phyloP scores from a whole-genome alignment of 2,888 invertebrate genomes.

The Torymus tubicola region DNA sequence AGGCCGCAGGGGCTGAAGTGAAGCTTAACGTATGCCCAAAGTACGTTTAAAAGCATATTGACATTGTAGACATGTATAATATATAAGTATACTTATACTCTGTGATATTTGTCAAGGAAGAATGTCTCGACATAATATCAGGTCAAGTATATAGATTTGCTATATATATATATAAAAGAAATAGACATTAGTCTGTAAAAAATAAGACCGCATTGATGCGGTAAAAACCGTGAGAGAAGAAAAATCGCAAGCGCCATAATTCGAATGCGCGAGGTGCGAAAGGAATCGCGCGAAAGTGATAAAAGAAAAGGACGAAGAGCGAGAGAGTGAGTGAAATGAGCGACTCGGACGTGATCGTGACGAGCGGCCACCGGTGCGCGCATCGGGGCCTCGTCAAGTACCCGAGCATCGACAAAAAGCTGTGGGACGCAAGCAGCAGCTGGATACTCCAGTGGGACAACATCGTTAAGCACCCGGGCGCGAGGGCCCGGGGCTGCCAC shows the following conservation, averaged over 20 bases:
- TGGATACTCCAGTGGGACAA: constrained; percentile 79
- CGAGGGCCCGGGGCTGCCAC: constrained; percentile 75
- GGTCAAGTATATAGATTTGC: too few species aligned
- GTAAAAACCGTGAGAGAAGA: neutral
- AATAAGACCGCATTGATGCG: neutral
- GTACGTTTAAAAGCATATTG: too few species aligned
- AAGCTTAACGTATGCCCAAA: too few species aligned
- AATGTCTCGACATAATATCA: too few species aligned
- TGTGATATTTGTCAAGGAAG: too few species aligned
- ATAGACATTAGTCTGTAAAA: neutral
- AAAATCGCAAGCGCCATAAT: neutral
- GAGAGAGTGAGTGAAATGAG: constrained; percentile 62
- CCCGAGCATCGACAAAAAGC: constrained; percentile 74
- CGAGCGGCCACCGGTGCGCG: constrained; percentile 69
- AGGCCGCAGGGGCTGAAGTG: too few species aligned
- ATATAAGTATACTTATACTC: too few species aligned
- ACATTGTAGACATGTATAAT: too few species aligned
- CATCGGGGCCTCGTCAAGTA: constrained; percentile 72
- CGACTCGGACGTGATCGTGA: constrained; percentile 63
- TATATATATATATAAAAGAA: too few species aligned
- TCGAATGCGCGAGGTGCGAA: constrained; percentile 10
- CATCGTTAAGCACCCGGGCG: constrained; percentile 77
- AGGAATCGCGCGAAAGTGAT: constrained; percentile 30
- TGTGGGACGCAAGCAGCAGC: constrained; percentile 77
- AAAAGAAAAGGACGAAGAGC: neutral